A percentile compares a stretch with the other conserved stretches of the same genome.
Conservation (phyloP, 2,113 vertebrate genomes). For the Chauna torquata region DNA sequence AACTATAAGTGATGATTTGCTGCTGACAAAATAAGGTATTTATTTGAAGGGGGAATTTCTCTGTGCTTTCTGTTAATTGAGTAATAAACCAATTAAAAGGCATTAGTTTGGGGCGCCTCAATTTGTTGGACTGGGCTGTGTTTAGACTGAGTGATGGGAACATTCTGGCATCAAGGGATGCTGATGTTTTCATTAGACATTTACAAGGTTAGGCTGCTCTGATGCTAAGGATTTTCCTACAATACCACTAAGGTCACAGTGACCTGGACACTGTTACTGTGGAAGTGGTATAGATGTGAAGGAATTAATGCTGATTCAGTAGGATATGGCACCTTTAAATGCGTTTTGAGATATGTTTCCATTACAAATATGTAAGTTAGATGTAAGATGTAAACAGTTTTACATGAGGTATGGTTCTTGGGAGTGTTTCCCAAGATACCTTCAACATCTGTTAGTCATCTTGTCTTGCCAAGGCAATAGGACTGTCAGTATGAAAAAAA, state of each 20-base stretch:
- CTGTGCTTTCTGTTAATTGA: neutral
- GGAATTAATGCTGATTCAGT: no score
- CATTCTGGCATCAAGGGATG: neutral
- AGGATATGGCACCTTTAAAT: neutral
- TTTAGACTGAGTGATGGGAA: neutral
- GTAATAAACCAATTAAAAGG: neutral
- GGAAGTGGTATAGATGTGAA: neutral
- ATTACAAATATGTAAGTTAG: no score
- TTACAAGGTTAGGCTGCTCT: neutral
- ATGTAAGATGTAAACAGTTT: neutral
- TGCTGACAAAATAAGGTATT: neutral
- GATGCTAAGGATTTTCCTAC: neutral
- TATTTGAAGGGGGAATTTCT: neutral
- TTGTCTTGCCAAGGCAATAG: neutral
- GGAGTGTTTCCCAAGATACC: neutral
- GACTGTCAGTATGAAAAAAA: neutral
- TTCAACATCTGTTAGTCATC: neutral
- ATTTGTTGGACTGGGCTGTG: neutral
- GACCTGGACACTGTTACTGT: rapidly evolving
- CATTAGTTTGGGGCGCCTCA: neutral
- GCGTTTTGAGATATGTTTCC: neutral
- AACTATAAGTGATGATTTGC: rapidly evolving
- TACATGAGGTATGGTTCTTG: rapidly evolving
- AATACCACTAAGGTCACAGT: neutral
- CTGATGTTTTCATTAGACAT: rapidly evolving